Base-by-base conservation (phyloP, 2,113 vertebrate genomes). In the Chionis minor region DNA sequence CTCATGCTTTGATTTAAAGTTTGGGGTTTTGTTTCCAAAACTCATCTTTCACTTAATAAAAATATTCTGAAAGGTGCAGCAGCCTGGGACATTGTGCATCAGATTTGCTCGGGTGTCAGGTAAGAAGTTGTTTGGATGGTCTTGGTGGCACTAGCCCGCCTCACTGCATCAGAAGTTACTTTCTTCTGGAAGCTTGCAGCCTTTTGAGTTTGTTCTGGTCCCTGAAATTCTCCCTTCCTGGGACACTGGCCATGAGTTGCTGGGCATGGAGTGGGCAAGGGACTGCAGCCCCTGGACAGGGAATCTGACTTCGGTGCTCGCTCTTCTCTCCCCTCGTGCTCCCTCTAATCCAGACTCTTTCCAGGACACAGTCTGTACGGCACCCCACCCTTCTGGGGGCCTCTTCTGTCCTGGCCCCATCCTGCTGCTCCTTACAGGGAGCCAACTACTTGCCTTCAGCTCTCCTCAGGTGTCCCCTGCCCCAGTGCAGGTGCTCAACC, bases 251-350 rank as follows among this genome's bases (percentile, higher is more conserved):
- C 1, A 0, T 33, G 26, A 54, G 30, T 32, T 52, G 35, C 42
- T 63, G 74, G 49, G n/a, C 13, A 20, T 0, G 0, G 30, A 59
- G 30, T 0, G 5, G 4, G 12, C 51, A 45, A 27, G 33, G 28
- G 35, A 30, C 35, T 62, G 51, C 56, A 77, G 52, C 20, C 33
- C 17, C n/a, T 5, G 9, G 38, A n/a, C 26, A 47, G 16, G 9
- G 22, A 27, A 32, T 20, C 47, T 45, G 59, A 58, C 27, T 72
- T 45, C 27, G 13, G 42, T 69, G 35, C 71, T 81, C 14, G 22
- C 16, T 74, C 40, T 62, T 45, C 45, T 61, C 14, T 87, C 4
- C 14, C 20, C 21, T 35, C 1, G 0, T 24, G 27, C 27, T 83
- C 9, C 21, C 27, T 51, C 30, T 51, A 12, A 56, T 28, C 32